Evolutionary conservation across 2,888 invertebrate genomes (phyloP).

Genomic region (Teinopalpus imperialis): DNA sequence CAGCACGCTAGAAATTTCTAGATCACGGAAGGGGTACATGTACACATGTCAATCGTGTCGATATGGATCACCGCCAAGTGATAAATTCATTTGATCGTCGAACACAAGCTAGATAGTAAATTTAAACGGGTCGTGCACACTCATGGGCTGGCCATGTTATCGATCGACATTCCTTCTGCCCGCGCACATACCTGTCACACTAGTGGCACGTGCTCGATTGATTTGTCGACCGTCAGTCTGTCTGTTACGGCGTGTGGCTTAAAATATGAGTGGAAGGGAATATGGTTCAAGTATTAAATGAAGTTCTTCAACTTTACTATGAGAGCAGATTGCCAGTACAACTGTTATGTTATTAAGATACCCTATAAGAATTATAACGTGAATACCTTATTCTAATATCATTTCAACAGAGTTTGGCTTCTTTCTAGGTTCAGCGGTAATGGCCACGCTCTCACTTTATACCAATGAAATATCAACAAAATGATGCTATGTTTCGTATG

Average conservation of each 20-base stretch:
- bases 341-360: too few relatives aligned
- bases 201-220: constrained; percentile 64
- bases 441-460: too few relatives aligned
- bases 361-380: too few relatives aligned
- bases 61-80: constrained; percentile 26
- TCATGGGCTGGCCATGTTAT: constrained; percentile 25
- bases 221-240: constrained; percentile 65
- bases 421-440: too few relatives aligned
- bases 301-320: too few relatives aligned
- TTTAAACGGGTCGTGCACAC: constrained; percentile 17
- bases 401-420: too few relatives aligned
- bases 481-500: too few relatives aligned
- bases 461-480: too few relatives aligned
- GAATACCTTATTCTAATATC: too few relatives aligned
- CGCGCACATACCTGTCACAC: constrained; percentile 45
- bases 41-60: constrained; percentile 21
- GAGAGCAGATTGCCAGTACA: too few relatives aligned
- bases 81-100: constrained; percentile 22
- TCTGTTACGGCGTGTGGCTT: constrained; percentile 32
- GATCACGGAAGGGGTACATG: constrained; percentile 21
- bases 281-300: not conserved
- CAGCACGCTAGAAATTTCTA: constrained; percentile 23
- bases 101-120: constrained; percentile 17
- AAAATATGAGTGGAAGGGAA: constrained; percentile 23
- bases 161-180: constrained; percentile 52